These are phyloP conservation scores for Neomicropteryx cornuta DNA, from an alignment of 1,140 invertebrate genomes.

Conservation along the genomic window DNA sequence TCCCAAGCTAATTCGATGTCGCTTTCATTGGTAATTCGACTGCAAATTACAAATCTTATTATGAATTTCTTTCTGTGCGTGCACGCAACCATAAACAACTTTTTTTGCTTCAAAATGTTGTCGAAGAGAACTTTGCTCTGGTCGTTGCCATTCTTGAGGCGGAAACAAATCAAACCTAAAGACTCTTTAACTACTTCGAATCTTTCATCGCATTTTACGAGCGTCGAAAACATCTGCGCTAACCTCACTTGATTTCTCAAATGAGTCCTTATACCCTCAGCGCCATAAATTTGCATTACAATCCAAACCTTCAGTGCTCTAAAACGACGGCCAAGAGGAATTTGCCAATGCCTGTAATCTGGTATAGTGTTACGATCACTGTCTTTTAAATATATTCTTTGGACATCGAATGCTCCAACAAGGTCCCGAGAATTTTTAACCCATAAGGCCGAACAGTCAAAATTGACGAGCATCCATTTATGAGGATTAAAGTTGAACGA, in stretches of 20 bases:
- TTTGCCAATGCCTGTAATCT: slow-evolving; percentile 93
- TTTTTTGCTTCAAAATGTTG: slow-evolving; percentile 61
- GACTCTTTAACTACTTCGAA: slow-evolving; percentile 68
- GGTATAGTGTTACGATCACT: slow-evolving; percentile 61
- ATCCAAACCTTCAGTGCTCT: slow-evolving; percentile 93
- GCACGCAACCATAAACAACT: slow-evolving; percentile 77
- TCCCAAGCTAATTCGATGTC: slow-evolving; percentile 79
- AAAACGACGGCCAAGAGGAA: slow-evolving; percentile 82
- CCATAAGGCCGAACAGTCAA: slow-evolving; percentile 85
- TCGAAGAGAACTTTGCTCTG: slow-evolving; percentile 65
- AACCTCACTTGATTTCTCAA: slow-evolving; percentile 66
- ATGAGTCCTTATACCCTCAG: slow-evolving; percentile 65
- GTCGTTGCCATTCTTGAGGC: slow-evolving; percentile 70
- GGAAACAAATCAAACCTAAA: slow-evolving; percentile 82
- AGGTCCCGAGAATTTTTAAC: slow-evolving; percentile 70
- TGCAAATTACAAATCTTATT: slow-evolving; percentile 77
- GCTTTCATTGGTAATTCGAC: slow-evolving; percentile 48
- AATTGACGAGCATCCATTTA: slow-evolving; percentile 87
- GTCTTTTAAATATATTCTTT: slow-evolving; percentile 79
- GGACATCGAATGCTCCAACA: slow-evolving; percentile 81
- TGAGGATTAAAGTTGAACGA: slow-evolving; percentile 89
- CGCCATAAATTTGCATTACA: slow-evolving; percentile 73
- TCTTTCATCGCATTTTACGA: slow-evolving; percentile 55
- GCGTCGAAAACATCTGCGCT: slow-evolving; percentile 63
- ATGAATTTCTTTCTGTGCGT: slow-evolving; percentile 55